Evolutionary conservation across 2,113 vertebrate species (phyloP).

Genomic region (Felis catus): DNA sequence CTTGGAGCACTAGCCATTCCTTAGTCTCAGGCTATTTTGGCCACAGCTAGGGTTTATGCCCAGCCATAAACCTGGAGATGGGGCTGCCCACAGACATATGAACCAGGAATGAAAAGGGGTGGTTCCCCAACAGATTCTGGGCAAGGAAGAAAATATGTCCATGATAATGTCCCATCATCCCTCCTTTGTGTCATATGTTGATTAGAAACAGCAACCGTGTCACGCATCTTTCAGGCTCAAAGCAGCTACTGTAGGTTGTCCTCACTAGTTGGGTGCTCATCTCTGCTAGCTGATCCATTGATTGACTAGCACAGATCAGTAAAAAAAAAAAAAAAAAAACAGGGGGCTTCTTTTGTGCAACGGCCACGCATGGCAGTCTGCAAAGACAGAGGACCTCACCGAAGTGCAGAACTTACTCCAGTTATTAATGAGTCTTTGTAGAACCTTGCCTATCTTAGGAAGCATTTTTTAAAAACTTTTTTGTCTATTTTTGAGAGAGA

Average conservation of each 20-base stretch:
- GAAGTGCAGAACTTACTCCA: neutral
- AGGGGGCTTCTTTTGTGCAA: neutral
- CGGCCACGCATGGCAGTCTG: neutral
- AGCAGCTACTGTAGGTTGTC: neutral
- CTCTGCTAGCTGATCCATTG: neutral
- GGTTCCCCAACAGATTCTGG: neutral
- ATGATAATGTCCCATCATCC: neutral
- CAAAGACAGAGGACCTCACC: neutral
- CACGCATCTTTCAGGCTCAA: neutral
- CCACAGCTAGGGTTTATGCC: neutral
- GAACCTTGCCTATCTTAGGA: neutral
- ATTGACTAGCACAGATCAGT: neutral
- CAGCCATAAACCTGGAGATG: neutral
- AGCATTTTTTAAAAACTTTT: no score
- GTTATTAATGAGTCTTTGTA: neutral
- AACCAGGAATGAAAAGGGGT: neutral
- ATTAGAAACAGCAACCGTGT: neutral
- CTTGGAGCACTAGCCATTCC: neutral
- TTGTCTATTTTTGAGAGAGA: no score
- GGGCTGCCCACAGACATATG: neutral
- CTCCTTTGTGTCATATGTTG: neutral
- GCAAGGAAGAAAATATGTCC: neutral
- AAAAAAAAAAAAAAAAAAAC: neutral
- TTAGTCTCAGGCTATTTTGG: neutral
- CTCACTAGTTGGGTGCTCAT: neutral